Evolutionary conservation across 2,797 vertebrate species (phyloP).

Genomic region (Harpagifer antarcticus): DNA sequence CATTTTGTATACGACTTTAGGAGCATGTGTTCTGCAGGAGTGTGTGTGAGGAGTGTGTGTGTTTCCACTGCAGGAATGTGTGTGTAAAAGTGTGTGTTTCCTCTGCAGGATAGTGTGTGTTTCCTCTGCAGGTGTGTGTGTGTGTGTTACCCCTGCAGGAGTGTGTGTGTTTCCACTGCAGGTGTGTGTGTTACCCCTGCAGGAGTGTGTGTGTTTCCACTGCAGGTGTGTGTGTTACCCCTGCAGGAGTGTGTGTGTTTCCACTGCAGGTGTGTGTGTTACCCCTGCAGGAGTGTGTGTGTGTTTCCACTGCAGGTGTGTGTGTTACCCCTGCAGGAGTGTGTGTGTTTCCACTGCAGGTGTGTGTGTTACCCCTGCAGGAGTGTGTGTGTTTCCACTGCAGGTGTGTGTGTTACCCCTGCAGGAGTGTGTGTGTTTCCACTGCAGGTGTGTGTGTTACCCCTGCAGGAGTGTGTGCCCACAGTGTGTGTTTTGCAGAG

Average conservation of each 20-base stretch:
- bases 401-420: too few species aligned
- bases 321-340: background rate
- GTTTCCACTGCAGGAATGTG: too few species aligned
- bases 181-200: too few species aligned
- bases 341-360: background rate
- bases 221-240: background rate
- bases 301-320: background rate
- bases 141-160: too few species aligned
- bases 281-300: too few species aligned
- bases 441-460: too few species aligned
- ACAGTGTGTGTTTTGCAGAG: background rate
- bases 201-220: background rate
- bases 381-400: background rate
- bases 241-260: too few species aligned
- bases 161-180: background rate
- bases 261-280: background rate
- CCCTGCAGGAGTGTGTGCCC: background rate
- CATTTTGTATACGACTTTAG: too few species aligned
- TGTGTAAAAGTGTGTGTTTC: too few species aligned
- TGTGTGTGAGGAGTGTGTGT: too few species aligned
- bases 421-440: background rate
- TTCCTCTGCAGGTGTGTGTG: background rate
- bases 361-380: too few species aligned
- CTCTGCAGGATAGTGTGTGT: background rate
- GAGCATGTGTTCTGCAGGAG: too few species aligned